phyloP scores from a whole-genome alignment of 2,888 invertebrate genomes.

The Lysandra bellargus region DNA sequence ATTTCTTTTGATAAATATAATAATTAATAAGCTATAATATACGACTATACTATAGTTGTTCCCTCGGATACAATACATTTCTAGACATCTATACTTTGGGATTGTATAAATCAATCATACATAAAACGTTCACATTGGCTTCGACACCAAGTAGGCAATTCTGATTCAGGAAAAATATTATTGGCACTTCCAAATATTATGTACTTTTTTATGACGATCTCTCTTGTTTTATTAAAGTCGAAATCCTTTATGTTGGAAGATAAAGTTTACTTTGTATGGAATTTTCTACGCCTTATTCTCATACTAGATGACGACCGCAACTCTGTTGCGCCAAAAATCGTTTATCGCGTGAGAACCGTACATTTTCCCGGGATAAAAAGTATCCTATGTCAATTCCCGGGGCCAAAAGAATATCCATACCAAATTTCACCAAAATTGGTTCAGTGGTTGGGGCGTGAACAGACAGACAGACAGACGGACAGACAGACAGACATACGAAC shows the following conservation, averaged over 20 bases:
- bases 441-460: too few species aligned
- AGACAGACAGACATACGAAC: too few species aligned
- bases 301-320: too few species aligned
- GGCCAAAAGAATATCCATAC: too few species aligned
- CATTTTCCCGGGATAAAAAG: too few species aligned
- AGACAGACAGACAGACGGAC: too few species aligned
- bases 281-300: not conserved
- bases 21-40: not conserved
- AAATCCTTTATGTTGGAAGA: not conserved
- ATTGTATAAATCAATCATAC: slow-evolving; percentile 27
- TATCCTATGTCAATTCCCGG: too few species aligned
- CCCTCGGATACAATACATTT: not conserved
- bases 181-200: slow-evolving; percentile 17
- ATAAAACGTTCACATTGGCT: not conserved
- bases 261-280: not conserved
- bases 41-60: not conserved
- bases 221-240: not conserved
- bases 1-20: too few species aligned
- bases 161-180: slow-evolving; percentile 12
- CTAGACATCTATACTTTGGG: not conserved
- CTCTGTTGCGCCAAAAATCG: too few species aligned
- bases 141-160: slow-evolving; percentile 6
- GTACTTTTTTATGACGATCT: slow-evolving; percentile 20
- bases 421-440: too few species aligned
- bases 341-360: too few species aligned